Percentiles rank a stretch among this genome's conserved stretches.
Evolutionary conservation across 1,140 invertebrate species (phyloP).

Genomic region (Drosophila ironensis): DNA sequence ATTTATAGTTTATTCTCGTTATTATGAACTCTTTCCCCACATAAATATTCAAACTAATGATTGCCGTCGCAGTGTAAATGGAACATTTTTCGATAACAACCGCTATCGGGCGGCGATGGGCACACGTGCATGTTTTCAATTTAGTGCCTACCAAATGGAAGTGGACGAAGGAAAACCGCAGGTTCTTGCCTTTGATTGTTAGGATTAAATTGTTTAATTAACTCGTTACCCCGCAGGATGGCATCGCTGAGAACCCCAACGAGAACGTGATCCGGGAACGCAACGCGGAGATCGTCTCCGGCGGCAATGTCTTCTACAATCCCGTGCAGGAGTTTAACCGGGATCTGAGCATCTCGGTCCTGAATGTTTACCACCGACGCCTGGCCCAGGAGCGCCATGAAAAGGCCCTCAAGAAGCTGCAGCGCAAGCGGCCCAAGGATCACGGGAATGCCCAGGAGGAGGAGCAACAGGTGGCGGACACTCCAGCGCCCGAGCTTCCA

Average conservation of each 20-base stretch:
- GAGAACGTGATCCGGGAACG: slow-evolving; percentile 62
- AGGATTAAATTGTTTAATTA: background rate
- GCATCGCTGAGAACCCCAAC: slow-evolving; percentile 39
- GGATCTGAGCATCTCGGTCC: slow-evolving; percentile 91
- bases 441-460: slow-evolving; percentile 12
- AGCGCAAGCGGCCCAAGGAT: slow-evolving; percentile 7
- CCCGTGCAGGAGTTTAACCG: slow-evolving; percentile 98
- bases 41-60: too few species aligned
- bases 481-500: background rate
- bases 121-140: background rate
- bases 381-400: slow-evolving; percentile 56
- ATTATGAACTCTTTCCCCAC: too few species aligned
- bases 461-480: slow-evolving; percentile 1
- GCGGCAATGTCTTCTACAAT: slow-evolving; percentile 95
- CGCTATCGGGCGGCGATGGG: background rate
- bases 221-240: background rate
- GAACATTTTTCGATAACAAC: background rate
- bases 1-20: too few species aligned
- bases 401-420: slow-evolving; percentile 58
- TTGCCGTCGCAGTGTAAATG: background rate
- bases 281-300: slow-evolving; percentile 70
- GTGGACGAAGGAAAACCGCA: slow-evolving; percentile 33
- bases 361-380: slow-evolving; percentile 84
- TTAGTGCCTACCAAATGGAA: slow-evolving; percentile 15
- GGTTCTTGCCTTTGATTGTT: slow-evolving; percentile 9